Conservation (phyloP, 2,113 vertebrate species). For the Vimba vimba region DNA sequence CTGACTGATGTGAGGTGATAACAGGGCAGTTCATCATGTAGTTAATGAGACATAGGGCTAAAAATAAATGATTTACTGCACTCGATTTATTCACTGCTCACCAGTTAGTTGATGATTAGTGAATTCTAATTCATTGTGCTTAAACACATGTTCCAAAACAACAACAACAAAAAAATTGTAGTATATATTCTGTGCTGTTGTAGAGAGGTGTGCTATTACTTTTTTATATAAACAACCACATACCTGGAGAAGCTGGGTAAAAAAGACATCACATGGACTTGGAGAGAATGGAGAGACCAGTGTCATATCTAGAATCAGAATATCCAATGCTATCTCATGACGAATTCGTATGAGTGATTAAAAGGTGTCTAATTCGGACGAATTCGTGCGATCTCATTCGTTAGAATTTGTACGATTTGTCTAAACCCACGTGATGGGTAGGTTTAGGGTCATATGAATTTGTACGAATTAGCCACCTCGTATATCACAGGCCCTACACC, state of each 20-base stretch:
- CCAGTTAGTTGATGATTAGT: not conserved
- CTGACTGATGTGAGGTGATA: slow-evolving; percentile 60
- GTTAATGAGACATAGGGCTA: slow-evolving; percentile 2
- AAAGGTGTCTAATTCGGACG: no score
- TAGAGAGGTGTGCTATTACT: not conserved
- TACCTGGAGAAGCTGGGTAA: no score
- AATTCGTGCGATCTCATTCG: no score
- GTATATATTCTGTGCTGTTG: not conserved
- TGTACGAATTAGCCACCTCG: no score
- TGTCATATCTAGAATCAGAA: not conserved
- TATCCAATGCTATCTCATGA: no score
- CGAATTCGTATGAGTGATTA: no score
- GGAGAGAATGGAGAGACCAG: not conserved
- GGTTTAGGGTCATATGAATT: no score
- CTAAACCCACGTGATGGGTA: no score
- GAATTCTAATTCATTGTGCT: not conserved
- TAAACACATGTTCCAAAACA: not conserved
- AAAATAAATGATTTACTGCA: slow-evolving; percentile 13
- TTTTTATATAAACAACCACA: no score
- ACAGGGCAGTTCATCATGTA: not conserved
- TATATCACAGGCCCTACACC: no score
- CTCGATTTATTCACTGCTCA: not conserved
- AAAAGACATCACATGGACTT: not conserved
- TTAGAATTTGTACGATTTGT: no score
- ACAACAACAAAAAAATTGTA: no score